A percentile compares a stretch with the other conserved stretches of the same genome.
These are phyloP conservation scores for Silurus lanzhouensis DNA, from an alignment of 2,797 vertebrate genomes.

Conservation along the genomic window DNA sequence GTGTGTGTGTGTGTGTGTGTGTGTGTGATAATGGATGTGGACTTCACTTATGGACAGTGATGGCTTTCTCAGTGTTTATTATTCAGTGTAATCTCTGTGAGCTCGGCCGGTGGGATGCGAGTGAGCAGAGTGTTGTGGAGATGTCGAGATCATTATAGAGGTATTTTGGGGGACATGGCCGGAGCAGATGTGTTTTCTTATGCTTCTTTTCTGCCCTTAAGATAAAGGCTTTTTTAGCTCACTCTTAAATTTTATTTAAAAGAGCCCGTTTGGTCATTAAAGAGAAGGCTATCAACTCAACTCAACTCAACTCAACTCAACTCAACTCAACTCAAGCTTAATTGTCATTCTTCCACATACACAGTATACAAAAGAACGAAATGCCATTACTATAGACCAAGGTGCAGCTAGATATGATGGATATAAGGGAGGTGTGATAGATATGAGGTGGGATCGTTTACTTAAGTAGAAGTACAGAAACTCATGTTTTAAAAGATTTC, in stretches of 20 bases:
- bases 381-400: too few relatives aligned
- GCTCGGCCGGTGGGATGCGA: conserved; percentile 50
- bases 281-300: neutral
- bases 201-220: conserved; percentile 19
- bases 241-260: conserved; percentile 10
- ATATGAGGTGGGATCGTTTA: too few relatives aligned
- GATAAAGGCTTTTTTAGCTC: conserved; percentile 7
- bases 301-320: neutral
- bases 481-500: too few relatives aligned
- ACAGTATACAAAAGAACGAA: too few relatives aligned
- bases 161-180: conserved; percentile 48
- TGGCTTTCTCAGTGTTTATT: conserved; percentile 53
- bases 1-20: too few relatives aligned
- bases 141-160: conserved; percentile 49
- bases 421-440: too few relatives aligned
- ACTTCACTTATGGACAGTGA: conserved; percentile 50
- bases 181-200: conserved; percentile 15
- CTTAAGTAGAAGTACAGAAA: too few relatives aligned
- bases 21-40: conserved; percentile 53
- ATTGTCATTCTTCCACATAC: too few relatives aligned
- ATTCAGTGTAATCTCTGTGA: conserved; percentile 62
- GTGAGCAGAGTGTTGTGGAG: conserved; percentile 62
- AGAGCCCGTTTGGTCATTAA: neutral
- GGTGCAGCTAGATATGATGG: too few relatives aligned
- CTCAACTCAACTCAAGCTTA: too few relatives aligned